Evolutionary conservation across 2,888 invertebrate species (phyloP).

Genomic region (Dryomyza anilis): DNA sequence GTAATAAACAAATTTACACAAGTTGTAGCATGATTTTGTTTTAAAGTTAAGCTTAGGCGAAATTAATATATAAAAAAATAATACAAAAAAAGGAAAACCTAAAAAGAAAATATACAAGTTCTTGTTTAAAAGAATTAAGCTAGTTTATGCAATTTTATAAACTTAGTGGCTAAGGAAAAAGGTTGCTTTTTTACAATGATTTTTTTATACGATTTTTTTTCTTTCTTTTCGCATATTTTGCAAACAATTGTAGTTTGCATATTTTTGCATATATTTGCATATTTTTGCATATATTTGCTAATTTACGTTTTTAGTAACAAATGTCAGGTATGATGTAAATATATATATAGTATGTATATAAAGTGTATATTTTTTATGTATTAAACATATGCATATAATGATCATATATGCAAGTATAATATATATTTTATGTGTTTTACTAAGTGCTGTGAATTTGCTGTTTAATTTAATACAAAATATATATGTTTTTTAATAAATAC

Average conservation of each 20-base stretch:
- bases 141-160: constrained; percentile 13
- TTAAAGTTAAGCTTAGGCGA: background rate
- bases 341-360: constrained; percentile 8
- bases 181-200: background rate
- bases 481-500: no score
- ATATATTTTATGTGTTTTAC: background rate
- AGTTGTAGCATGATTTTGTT: background rate
- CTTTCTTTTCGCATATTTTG: no score
- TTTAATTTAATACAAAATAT: no score
- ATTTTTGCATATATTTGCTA: background rate
- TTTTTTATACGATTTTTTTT: no score
- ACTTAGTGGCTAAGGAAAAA: no score
- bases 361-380: background rate
- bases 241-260: background rate
- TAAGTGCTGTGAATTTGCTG: constrained; percentile 7
- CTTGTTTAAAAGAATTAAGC: constrained; percentile 9
- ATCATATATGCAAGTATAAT: background rate
- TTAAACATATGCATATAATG: constrained; percentile 2
- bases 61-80: background rate
- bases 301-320: background rate
- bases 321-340: constrained; percentile 3
- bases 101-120: constrained; percentile 9
- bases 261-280: background rate
- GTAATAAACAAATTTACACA: background rate
- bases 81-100: background rate